phyloP scores from a whole-genome alignment of 2,113 vertebrate species.

The Pogona vitticeps region DNA sequence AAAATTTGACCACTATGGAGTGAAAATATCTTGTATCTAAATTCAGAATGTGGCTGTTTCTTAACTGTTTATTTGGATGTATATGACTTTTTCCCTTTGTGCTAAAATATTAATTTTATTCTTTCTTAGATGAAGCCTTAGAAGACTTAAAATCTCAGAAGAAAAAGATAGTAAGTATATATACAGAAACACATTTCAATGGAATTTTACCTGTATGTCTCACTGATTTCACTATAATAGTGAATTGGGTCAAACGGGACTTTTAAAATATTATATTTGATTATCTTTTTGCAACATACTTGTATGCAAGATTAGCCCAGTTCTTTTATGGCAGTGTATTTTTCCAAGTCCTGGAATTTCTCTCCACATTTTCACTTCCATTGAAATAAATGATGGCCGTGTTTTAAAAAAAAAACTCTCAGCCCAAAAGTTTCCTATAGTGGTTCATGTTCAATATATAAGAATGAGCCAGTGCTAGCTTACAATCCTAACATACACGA shows the following conservation, averaged over 20 bases:
- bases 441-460: too few species aligned
- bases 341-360: not conserved
- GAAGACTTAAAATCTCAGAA: conserved; percentile 92
- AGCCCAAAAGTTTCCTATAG: not conserved
- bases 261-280: not conserved
- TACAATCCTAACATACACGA: too few species aligned
- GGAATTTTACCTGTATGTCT: not conserved
- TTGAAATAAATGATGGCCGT: not conserved
- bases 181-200: not conserved
- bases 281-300: not conserved
- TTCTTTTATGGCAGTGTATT: not conserved
- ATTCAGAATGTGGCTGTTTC: rapidly evolving
- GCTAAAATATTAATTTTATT: conserved; percentile 55
- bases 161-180: conserved; percentile 93
- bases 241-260: not conserved
- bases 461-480: too few species aligned
- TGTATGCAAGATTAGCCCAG: not conserved
- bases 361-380: not conserved
- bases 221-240: not conserved
- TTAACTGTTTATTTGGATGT: not conserved
- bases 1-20: not conserved
- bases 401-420: not conserved
- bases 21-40: not conserved
- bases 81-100: conserved; percentile 34
- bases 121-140: conserved; percentile 88